Percentiles rank a stretch among this genome's conserved stretches.
Evolutionary conservation across 2,888 invertebrate genomes (phyloP).

Genomic region (Drosophila recens): DNA sequence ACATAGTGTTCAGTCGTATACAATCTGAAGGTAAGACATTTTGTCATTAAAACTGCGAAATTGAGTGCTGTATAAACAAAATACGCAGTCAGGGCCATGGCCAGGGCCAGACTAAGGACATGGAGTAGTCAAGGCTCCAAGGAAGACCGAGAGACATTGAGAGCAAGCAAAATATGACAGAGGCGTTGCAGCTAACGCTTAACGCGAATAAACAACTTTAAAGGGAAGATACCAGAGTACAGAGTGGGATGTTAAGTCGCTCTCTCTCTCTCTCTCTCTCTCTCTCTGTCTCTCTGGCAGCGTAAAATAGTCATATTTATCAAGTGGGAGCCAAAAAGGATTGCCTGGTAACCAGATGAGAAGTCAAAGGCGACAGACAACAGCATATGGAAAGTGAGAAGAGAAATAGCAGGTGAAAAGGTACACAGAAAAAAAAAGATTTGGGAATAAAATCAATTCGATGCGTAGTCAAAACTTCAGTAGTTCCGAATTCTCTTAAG

Average conservation of each 20-base stretch:
- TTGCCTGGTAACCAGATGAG: slow-evolving; percentile 47
- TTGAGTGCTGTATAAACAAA: slow-evolving; percentile 80
- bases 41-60: slow-evolving; percentile 81
- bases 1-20: slow-evolving; percentile 56
- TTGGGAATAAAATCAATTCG: no score
- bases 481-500: no score
- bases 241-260: background rate
- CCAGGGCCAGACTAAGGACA: background rate
- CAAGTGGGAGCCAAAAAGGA: slow-evolving; percentile 68
- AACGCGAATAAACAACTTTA: slow-evolving; percentile 70
- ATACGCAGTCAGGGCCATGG: slow-evolving; percentile 38
- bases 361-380: slow-evolving; percentile 49
- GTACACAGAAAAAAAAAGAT: background rate
- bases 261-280: background rate
- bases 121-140: slow-evolving; percentile 12
- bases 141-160: background rate
- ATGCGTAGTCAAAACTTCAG: no score
- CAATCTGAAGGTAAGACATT: slow-evolving; percentile 78
- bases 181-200: slow-evolving; percentile 76
- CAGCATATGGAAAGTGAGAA: slow-evolving; percentile 40
- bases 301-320: slow-evolving; percentile 74
- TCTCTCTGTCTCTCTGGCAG: background rate
- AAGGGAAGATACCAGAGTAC: background rate
- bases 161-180: slow-evolving; percentile 43
- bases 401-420: slow-evolving; percentile 42